Conservation (phyloP, 2,888 invertebrate species). For the Mimas tiliae region DNA sequence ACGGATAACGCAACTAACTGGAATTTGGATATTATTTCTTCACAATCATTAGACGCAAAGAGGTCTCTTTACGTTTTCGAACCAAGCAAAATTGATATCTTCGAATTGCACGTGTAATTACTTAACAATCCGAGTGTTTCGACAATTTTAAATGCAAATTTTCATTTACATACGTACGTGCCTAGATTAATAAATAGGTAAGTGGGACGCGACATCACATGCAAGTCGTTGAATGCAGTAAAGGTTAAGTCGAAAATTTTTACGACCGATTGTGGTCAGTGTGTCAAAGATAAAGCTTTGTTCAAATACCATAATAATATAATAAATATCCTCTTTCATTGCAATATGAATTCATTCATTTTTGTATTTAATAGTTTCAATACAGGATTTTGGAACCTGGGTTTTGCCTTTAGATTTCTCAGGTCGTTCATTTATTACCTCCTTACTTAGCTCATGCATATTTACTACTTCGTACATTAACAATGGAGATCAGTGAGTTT, state of each 20-base stretch:
- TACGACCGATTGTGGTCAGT: conserved; percentile 20
- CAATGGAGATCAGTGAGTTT: no score
- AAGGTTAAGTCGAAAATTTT: conserved; percentile 19
- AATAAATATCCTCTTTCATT: background rate
- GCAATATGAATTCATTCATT: background rate
- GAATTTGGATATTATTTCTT: conserved; percentile 24
- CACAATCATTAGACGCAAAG: conserved; percentile 21
- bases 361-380: background rate
- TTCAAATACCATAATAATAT: conserved; percentile 40
- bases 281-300: conserved; percentile 45
- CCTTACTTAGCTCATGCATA: no score
- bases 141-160: conserved; percentile 25
- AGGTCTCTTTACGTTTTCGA: conserved; percentile 24
- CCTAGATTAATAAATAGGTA: conserved; percentile 24
- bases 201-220: conserved; percentile 24
- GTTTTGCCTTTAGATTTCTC: background rate
- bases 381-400: background rate
- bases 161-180: conserved; percentile 9
- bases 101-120: conserved; percentile 26
- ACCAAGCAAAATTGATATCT: conserved; percentile 26
- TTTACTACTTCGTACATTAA: no score
- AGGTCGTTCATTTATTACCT: background rate
- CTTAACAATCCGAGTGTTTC: conserved; percentile 20
- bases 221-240: conserved; percentile 21
- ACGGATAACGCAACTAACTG: conserved; percentile 23